Evolutionary conservation across 2,113 vertebrate genomes (phyloP).

Genomic region (Saguinus midas): DNA sequence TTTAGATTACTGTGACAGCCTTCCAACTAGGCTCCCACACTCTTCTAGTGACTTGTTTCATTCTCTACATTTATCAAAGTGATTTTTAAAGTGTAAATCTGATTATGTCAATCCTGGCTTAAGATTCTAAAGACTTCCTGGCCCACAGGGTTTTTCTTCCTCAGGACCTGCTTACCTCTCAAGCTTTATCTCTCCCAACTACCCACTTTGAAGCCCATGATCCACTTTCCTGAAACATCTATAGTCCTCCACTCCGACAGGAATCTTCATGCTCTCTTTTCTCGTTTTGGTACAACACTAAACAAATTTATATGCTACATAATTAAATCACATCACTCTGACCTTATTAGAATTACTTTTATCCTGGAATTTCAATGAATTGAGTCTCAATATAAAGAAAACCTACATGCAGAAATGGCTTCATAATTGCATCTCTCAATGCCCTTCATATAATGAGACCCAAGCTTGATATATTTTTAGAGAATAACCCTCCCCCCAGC

Average conservation of each 20-base stretch:
- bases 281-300: neutral
- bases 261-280: neutral
- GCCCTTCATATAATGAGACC: neutral
- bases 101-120: neutral
- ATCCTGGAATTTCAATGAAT: neutral
- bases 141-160: too few relatives aligned
- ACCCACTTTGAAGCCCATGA: neutral
- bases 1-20: neutral
- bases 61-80: neutral
- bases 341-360: neutral
- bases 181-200: neutral
- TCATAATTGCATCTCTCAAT: neutral
- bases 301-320: neutral
- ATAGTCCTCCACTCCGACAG: too few relatives aligned
- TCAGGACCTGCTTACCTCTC: neutral
- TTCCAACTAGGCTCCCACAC: neutral
- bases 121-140: neutral
- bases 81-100: constrained; percentile 2
- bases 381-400: neutral
- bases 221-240: neutral
- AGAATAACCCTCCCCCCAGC: neutral
- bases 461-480: neutral
- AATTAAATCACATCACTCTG: neutral
- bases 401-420: neutral
- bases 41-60: neutral